Base-by-base conservation (phyloP, 2,113 vertebrate genomes). In the Rostratula benghalensis region DNA sequence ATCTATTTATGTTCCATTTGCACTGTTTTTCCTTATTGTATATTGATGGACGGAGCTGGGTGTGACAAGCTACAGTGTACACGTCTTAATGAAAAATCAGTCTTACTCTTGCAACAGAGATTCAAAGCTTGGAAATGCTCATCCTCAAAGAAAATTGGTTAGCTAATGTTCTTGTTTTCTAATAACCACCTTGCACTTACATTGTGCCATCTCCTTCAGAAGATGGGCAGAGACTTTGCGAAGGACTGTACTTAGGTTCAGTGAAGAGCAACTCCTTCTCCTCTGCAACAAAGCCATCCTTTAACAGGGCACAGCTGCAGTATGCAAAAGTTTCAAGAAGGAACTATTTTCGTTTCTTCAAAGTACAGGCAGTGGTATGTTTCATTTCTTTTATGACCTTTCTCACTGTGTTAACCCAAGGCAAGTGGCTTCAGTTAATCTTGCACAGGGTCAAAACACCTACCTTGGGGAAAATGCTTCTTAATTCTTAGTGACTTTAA, bases 91-190 rank as follows among this genome's bases (percentile, higher is more conserved):
- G 5, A 71, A 93, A 81, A 63, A 43, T 28, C 51, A 35, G 31
- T 25, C 63, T 61, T 68, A 43, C 19, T 39, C 59, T 50, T 82
- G 20, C n/a, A 63, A 11, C 5, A 89, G 17, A 3, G 63, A 46
- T 60, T 75, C 51, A 68, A 82, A 81, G 10, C n/a, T 61, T 64
- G 1, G 0, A 77, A 73, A 64, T 22, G 6, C 45, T 93, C n/a
- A 45, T 59, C 37, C 54, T 67, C 54, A 74, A 77, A 80, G 56
- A 83, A 92, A 69, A 45, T 22, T 50, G 7, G 8, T 31, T 70
- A 51, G 56, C 25, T 35, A 35, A 70, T 74, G 74, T 60, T 70
- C 43, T 60, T 87, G 41, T 90, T 89, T 94, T 73, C 53, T 85
- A 37, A 15, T 45, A 81, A 18, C n/a, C 74, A 28, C n/a, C 63